A percentile compares a stretch with the other conserved stretches of the same genome.
These are phyloP conservation scores for Brachypterus glaber DNA, from an alignment of 2,888 invertebrate species.

Conservation along the genomic window DNA sequence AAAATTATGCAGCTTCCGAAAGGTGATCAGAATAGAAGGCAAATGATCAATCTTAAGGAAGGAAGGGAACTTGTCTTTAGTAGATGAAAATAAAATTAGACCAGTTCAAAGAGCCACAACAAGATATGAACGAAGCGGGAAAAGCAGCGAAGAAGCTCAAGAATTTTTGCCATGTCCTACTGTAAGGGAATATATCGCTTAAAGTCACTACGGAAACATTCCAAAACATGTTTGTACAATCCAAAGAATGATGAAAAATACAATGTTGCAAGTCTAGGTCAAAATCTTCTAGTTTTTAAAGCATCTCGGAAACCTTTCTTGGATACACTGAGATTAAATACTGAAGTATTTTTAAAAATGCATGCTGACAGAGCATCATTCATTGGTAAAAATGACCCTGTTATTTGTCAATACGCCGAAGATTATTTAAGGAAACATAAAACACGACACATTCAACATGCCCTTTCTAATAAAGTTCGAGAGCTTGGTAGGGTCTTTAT, in stretches of 20 bases:
- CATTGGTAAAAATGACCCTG: constrained; percentile 18
- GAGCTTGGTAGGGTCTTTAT: constrained; percentile 17
- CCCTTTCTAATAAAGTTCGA: constrained; percentile 17
- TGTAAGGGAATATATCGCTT: constrained; percentile 20
- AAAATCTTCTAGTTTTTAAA: constrained; percentile 16
- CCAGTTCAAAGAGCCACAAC: constrained; percentile 19
- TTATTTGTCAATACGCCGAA: constrained; percentile 19
- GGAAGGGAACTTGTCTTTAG: constrained; percentile 18
- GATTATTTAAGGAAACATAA: constrained; percentile 18
- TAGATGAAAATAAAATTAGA: constrained; percentile 16
- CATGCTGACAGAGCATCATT: constrained; percentile 20
- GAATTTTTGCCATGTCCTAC: constrained; percentile 18
- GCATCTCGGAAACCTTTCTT: constrained; percentile 17
- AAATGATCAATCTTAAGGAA: constrained; percentile 17
- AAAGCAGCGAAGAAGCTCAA: constrained; percentile 2
- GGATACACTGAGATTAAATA: constrained; percentile 19
- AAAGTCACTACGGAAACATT: constrained; percentile 14
- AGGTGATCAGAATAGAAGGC: constrained; percentile 15
- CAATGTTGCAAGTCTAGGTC: constrained; percentile 17
- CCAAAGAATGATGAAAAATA: constrained; percentile 9
- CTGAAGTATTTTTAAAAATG: constrained; percentile 23
- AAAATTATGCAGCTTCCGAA: constrained; percentile 16
- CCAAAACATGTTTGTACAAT: constrained; percentile 13
- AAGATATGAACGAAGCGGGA: constrained; percentile 2
- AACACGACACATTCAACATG: constrained; percentile 17